Evolutionary conservation across 2,113 vertebrate genomes (phyloP).

Genomic region (Willisornis vidua): DNA sequence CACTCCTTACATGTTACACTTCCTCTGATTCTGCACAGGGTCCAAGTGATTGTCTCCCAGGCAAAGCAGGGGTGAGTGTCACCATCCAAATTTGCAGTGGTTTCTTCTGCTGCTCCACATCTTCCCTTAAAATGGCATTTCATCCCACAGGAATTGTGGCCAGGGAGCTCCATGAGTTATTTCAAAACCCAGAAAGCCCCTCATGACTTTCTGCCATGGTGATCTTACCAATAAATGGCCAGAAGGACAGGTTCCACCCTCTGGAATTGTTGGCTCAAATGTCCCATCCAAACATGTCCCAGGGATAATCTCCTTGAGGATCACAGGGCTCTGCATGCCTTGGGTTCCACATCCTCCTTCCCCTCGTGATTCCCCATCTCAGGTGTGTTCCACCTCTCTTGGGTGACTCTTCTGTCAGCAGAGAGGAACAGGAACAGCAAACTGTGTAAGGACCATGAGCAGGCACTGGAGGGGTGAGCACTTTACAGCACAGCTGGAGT

Average conservation of each 20-base stretch:
- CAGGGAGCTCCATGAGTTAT: background rate
- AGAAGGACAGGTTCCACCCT: background rate
- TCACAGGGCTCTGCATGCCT: background rate
- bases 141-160: background rate
- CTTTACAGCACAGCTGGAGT: background rate
- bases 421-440: background rate
- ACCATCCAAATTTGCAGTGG: background rate
- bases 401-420: background rate
- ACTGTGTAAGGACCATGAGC: background rate
- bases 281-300: background rate
- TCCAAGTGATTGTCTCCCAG: background rate
- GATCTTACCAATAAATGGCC: background rate
- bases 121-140: background rate
- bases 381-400: background rate
- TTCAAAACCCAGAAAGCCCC: background rate
- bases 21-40: background rate
- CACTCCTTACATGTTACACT: accelerated
- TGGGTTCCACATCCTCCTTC: background rate
- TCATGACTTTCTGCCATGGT: background rate
- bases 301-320: background rate
- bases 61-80: background rate
- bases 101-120: background rate
- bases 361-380: background rate
- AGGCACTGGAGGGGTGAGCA: background rate
- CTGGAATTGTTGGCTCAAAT: background rate